Base-by-base conservation (phyloP, 1,140 invertebrate genomes). In the Leptinotarsa defecta region DNA sequence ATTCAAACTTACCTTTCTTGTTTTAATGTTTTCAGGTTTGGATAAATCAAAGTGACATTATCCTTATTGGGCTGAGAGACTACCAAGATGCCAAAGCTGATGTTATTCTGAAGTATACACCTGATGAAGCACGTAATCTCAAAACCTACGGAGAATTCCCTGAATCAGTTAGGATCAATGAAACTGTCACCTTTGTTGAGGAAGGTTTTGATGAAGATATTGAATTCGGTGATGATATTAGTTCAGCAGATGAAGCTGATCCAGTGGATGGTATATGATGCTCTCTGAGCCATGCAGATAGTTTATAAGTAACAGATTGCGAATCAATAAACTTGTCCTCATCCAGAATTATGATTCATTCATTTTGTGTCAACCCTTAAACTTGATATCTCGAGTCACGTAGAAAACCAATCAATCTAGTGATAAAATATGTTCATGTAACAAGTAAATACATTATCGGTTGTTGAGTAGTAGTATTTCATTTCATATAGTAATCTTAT, bases 11-110 rank as follows among this genome's bases (percentile, higher is more conserved):
- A 43, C 8, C 34, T 43, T 11, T 43, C 34, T 43, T 43, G 34
- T 43, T 43, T 43, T 3, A 43, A 43, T 43, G 2, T 19, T 64
- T 64, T 43, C 76, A 89, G 88, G 92, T 98, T 1, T 99, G 98
- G 98, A 99, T 99, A 79, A 99, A 99, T 88, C 95, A 97, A 88
- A 95, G 96, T 76, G 98, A 99, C 84, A 98, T 99, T 76, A 98
- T 99, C 86, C 88, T 99, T 79, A 96, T 99, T 81, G 97, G 98
- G 77, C 89, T 96, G 81, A 90, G 98, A 86, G 97, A 99, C 88
- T 99, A 99, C 87, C 98, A 99, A 89, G 97, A 99, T 87, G 95
- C 97, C 6, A 99, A 99, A 88, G 98, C 98, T 76, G 98, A 99
- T 90, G 98, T 99, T 77, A 99, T 99, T 83, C 89, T 99, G 68